These are phyloP conservation scores for Notamacropus eugenii DNA, from an alignment of 2,797 vertebrate genomes.

Conservation along the genomic window DNA sequence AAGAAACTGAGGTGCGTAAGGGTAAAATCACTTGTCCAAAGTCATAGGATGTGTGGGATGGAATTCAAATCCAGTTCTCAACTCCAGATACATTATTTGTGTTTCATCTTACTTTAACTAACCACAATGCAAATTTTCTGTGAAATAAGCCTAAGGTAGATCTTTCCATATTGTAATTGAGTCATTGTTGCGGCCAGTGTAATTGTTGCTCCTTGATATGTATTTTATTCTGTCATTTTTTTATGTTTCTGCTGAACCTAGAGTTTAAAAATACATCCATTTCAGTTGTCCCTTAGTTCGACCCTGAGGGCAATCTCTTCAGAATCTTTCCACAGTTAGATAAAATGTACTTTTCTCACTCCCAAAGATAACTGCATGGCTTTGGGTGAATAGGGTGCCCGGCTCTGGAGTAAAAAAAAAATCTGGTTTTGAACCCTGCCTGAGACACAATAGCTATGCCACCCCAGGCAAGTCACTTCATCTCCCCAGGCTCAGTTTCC, in stretches of 20 bases:
- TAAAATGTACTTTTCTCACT: neutral
- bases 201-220: neutral
- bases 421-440: neutral
- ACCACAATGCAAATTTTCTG: neutral
- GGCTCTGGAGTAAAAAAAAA: neutral
- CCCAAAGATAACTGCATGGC: neutral
- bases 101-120: neutral
- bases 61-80: neutral
- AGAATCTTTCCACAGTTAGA: constrained; percentile 26
- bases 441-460: neutral
- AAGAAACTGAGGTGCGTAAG: neutral
- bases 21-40: neutral
- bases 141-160: neutral
- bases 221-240: neutral
- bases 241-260: neutral
- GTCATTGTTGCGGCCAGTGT: neutral
- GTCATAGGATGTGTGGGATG: neutral
- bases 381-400: neutral
- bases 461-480: neutral
- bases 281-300: constrained; percentile 22
- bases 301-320: neutral
- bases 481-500: neutral
- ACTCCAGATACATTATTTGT: neutral
- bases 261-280: constrained; percentile 8
- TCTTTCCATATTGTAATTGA: neutral